Evolutionary conservation across 2,797 vertebrate genomes (phyloP).

Genomic region (Eulemur mongoz): DNA sequence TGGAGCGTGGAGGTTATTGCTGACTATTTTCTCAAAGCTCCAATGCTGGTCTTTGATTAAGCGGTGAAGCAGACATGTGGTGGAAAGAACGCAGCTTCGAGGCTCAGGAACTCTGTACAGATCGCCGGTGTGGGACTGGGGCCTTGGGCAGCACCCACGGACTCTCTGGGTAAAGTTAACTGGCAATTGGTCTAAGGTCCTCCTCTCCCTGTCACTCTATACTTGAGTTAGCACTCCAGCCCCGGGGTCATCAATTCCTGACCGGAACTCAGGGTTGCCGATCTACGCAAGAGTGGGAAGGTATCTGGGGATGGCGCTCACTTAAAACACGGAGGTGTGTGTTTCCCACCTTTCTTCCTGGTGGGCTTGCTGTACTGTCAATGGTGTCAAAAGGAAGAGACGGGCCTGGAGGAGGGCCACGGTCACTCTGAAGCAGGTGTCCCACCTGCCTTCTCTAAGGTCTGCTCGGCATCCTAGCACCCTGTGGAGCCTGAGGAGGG

Average conservation of each 20-base stretch:
- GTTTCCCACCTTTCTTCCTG: background rate
- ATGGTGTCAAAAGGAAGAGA: background rate
- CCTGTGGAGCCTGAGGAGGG: background rate
- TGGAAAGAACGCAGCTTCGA: accelerated
- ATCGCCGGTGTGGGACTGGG: background rate
- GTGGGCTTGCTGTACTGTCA: background rate
- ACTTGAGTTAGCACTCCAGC: background rate
- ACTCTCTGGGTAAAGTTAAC: background rate
- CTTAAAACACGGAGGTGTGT: background rate
- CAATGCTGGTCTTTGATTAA: background rate
- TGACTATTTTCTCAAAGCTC: background rate
- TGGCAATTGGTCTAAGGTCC: background rate
- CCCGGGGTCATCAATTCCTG: background rate
- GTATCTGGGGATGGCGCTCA: background rate
- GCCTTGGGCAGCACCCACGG: accelerated
- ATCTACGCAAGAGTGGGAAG: background rate
- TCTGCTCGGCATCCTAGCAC: background rate
- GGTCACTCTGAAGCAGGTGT: too few species aligned
- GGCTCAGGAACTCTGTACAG: accelerated
- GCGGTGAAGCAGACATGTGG: accelerated
- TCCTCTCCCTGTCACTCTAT: background rate
- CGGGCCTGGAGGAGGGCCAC: background rate
- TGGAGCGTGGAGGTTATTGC: accelerated
- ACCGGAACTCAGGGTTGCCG: background rate
- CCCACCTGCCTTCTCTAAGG: background rate